These are phyloP conservation scores for Plemyria rubiginata DNA, from an alignment of 2,888 invertebrate species.

Conservation along the genomic window DNA sequence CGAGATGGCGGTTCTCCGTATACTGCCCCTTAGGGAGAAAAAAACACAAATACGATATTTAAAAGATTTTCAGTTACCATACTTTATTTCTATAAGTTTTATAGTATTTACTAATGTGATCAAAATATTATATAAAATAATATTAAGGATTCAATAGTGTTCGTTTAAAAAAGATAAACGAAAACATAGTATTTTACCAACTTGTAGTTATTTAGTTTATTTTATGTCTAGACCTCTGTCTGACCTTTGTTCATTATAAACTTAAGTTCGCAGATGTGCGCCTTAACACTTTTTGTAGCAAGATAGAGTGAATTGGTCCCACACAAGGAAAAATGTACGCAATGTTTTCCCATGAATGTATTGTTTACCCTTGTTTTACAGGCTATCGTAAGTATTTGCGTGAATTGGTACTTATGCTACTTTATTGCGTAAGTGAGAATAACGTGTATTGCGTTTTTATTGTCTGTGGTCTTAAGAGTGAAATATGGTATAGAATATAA, in stretches of 20 bases:
- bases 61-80: too few species aligned
- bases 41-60: too few species aligned
- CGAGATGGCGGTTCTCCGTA: too few species aligned
- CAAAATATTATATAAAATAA: too few species aligned
- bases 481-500: conserved; percentile 32
- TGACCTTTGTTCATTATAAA: too few species aligned
- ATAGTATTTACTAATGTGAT: too few species aligned
- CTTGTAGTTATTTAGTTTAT: too few species aligned
- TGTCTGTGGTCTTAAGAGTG: conserved; percentile 36
- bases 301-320: conserved; percentile 39
- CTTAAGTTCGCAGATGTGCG: neutral
- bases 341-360: conserved; percentile 51
- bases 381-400: conserved; percentile 49
- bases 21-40: too few species aligned
- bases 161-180: too few species aligned
- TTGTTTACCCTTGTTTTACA: conserved; percentile 54
- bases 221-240: neutral
- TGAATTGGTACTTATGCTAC: conserved; percentile 52
- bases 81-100: too few species aligned
- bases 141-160: too few species aligned
- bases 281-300: conserved; percentile 30
- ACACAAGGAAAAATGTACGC: conserved; percentile 36
- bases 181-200: too few species aligned
- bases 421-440: conserved; percentile 48
- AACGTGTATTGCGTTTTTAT: conserved; percentile 51